phyloP scores from a whole-genome alignment of 2,113 vertebrate genomes.

The Thryonomys swinderianus region DNA sequence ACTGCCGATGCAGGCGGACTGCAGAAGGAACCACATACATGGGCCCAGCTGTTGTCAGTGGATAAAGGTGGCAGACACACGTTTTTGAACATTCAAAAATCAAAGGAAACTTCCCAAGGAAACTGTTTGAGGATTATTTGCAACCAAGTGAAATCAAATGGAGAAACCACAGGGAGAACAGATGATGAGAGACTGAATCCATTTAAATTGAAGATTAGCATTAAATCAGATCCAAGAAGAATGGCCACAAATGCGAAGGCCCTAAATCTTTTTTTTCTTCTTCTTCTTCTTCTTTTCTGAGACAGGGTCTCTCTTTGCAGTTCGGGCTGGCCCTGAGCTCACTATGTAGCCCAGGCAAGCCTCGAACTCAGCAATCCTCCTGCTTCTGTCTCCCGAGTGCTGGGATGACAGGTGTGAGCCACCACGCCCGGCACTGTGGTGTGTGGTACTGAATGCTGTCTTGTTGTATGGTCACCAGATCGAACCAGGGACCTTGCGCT shows the following conservation, averaged over 20 bases:
- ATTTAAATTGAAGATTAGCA: not conserved
- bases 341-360: too few species aligned
- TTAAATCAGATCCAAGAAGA: not conserved
- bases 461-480: too few species aligned
- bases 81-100: not conserved
- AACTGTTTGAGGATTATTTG: not conserved
- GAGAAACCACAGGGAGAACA: not conserved
- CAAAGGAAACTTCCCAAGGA: not conserved
- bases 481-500: too few species aligned
- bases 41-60: not conserved
- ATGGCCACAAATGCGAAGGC: not conserved
- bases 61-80: not conserved
- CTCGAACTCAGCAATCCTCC: too few species aligned
- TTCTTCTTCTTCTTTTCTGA: too few species aligned
- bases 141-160: not conserved
- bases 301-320: too few species aligned
- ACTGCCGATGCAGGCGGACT: not conserved
- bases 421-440: too few species aligned
- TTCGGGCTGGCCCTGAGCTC: too few species aligned
- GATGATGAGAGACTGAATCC: not conserved
- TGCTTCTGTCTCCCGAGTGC: too few species aligned
- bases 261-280: too few species aligned
- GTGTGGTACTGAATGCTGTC: too few species aligned
- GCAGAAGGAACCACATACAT: not conserved
- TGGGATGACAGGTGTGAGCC: too few species aligned